These are phyloP conservation scores for Chaetogeoica ovagalla DNA, from an alignment of 2,888 invertebrate genomes.

Conservation along the genomic window DNA sequence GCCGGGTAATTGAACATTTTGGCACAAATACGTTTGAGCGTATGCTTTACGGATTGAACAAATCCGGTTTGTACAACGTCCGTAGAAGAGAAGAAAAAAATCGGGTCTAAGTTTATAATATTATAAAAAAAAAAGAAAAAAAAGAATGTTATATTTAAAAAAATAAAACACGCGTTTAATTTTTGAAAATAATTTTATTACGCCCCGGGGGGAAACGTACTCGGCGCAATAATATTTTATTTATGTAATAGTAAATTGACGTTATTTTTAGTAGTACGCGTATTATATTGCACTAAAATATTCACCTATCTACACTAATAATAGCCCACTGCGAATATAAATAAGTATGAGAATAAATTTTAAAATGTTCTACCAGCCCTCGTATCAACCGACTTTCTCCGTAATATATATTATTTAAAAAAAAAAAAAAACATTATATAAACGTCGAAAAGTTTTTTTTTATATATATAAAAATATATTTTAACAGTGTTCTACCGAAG, in stretches of 20 bases:
- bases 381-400: too few species aligned
- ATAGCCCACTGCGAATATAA: background rate
- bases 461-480: too few species aligned
- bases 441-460: too few species aligned
- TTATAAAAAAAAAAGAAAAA: too few species aligned
- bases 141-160: too few species aligned
- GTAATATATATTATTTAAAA: too few species aligned
- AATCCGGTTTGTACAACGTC: slow-evolving; percentile 30
- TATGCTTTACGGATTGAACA: background rate
- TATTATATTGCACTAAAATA: slow-evolving; percentile 17
- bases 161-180: too few species aligned
- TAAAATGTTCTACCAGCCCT: background rate
- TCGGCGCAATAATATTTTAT: background rate
- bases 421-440: too few species aligned
- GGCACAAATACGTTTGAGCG: slow-evolving; percentile 30
- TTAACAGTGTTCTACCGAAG: too few species aligned
- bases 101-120: too few species aligned
- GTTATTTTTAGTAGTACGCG: slow-evolving; percentile 28
- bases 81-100: too few species aligned
- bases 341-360: background rate
- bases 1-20: slow-evolving; percentile 40
- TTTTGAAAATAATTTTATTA: background rate
- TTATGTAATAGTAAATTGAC: slow-evolving; percentile 6
- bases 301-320: slow-evolving; percentile 2
- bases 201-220: background rate